Evolutionary conservation across 2,797 vertebrate genomes (phyloP), one percentile per base, ranked within the genome.

Genomic region (Eospalax fontanierii): DNA sequence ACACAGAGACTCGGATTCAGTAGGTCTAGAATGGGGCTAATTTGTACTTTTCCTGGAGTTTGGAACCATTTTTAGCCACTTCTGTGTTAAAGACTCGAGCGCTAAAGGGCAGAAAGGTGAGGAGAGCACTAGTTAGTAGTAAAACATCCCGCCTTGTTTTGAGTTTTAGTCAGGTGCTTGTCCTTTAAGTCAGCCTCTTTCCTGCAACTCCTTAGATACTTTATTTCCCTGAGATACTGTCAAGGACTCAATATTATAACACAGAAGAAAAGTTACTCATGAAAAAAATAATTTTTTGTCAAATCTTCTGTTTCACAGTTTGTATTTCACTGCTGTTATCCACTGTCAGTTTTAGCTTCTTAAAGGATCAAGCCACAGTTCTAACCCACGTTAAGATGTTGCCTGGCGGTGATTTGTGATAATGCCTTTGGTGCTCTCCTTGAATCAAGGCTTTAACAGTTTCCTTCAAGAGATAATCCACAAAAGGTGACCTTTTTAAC

Each of bases 61-160:
- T 21, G 61, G 61, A 63, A 63, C 61, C 61, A 63, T 63, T 24
- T 19, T 7, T 63, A 63, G 21, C 61, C 61, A 21, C 7, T 63
- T 22, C 18, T 63, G 21, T 4, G 21, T 6, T 22, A 7, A 63
- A 7, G 22, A 22, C 24, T 63, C 83, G 79, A 87, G 61, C 18
- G 12, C 40, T 71, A 87, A 92, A 54, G 81, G 35, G 35, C 59
- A 94, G 46, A 76, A 87, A 18, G 61, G n/a, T 87, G 9, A 71
- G 75, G 21, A 18, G 11, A 68, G 61, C 68, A 19, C 35, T 8
- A 81, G 14, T 70, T 18, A 61, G 40, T 75, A 76, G 59, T 76
- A 54, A 30, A 43, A 82, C 14, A 2, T 70, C n/a, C n/a, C n/a
- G n/a, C n/a, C n/a, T n/a, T n/a, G n/a, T n/a, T n/a, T n/a, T n/a